Evolutionary conservation across 2,113 vertebrate genomes (phyloP).

Genomic region (Eulemur rufifrons): DNA sequence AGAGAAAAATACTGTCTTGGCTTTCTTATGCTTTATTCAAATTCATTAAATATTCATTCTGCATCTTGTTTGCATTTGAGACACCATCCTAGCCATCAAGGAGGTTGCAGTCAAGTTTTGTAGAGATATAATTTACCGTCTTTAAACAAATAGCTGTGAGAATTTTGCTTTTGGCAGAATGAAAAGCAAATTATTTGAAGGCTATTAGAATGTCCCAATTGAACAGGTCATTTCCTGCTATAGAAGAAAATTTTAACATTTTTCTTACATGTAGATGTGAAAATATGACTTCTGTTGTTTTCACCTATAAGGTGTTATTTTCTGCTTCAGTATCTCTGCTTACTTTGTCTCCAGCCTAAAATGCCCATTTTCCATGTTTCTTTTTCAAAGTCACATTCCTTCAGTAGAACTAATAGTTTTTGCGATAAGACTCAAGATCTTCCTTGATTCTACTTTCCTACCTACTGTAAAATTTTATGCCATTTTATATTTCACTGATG

Average conservation of each 20-base stretch:
- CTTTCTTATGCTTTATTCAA: constrained; percentile 17
- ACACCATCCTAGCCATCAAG: neutral
- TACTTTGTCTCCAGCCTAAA: neutral
- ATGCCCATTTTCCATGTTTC: neutral
- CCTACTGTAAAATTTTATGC: neutral
- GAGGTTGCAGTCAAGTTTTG: neutral
- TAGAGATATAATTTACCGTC: neutral
- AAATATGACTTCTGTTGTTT: neutral
- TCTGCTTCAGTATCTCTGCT: neutral
- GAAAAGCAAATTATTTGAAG: neutral
- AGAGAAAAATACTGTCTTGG: neutral
- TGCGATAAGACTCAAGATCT: neutral
- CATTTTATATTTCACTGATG: neutral
- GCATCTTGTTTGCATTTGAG: neutral
- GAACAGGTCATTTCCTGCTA: neutral
- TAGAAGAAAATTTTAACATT: neutral
- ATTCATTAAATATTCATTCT: neutral
- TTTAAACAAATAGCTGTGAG: neutral
- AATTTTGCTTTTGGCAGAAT: constrained; percentile 1
- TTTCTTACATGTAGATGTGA: neutral
- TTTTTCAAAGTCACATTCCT: neutral
- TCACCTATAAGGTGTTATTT: neutral
- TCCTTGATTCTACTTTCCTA: neutral
- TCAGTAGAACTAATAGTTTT: neutral
- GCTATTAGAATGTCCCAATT: neutral